Conservation (phyloP, 1,140 invertebrate species). For the Brevipalpus yothersi region DNA sequence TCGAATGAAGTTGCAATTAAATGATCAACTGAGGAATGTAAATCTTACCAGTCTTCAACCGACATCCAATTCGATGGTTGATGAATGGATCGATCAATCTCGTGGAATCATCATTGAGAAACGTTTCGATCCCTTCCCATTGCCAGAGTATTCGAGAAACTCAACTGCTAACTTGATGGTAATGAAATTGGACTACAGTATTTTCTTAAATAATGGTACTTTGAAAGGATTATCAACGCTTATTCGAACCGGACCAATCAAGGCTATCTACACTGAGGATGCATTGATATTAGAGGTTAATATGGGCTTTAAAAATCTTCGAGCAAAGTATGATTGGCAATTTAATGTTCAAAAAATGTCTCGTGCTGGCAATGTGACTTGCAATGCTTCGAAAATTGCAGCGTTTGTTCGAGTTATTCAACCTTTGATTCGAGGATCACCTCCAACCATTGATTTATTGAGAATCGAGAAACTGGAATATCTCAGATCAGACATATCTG, state of each 20-base stretch:
- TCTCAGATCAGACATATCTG: constrained; percentile 13
- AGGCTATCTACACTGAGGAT: constrained; percentile 9
- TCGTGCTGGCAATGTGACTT: not conserved
- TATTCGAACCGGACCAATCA: constrained; percentile 10
- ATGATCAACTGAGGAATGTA: constrained; percentile 6
- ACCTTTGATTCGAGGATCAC: constrained; percentile 5
- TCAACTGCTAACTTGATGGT: constrained; percentile 1
- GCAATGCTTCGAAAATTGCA: constrained; percentile 6
- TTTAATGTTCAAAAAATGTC: constrained; percentile 3
- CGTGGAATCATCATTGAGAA: not conserved
- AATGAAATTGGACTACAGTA: not conserved
- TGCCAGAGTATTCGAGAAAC: constrained; percentile 7
- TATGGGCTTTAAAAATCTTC: constrained; percentile 13
- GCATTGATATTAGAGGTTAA: constrained; percentile 10
- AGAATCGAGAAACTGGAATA: constrained; percentile 9
- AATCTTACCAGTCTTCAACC: not conserved
- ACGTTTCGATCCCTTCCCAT: constrained; percentile 9
- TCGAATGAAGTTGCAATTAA: constrained; percentile 6
- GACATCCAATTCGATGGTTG: constrained; percentile 7
- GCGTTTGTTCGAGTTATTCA: constrained; percentile 8
- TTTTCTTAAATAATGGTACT: constrained; percentile 8
- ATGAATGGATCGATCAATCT: constrained; percentile 6
- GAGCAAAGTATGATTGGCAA: constrained; percentile 9
- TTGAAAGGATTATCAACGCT: constrained; percentile 12
- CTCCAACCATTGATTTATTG: constrained; percentile 6